Evolutionary conservation across 2,113 vertebrate genomes (phyloP), one percentile per base, ranked within the genome.

Genomic region (Oophaga pumilio): DNA sequence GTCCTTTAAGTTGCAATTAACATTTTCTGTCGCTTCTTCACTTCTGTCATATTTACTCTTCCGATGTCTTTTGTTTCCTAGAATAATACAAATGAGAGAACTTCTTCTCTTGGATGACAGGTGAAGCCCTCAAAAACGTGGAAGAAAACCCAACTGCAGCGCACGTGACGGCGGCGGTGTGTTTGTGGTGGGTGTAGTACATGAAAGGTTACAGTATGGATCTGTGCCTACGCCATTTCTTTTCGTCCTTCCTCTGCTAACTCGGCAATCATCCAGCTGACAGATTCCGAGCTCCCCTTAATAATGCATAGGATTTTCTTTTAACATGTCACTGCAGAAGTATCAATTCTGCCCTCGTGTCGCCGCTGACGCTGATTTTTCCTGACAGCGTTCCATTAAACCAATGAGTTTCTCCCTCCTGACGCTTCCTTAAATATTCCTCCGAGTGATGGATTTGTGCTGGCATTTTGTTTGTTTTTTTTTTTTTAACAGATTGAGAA

Each of bases 301-400:
- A 97, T 96, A 96, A 96, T 96, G 94, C 92, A 96, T 95, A 92
- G 92, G 92, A 93, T 95, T 96, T 95, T 96, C 94, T 96, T 96
- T 95, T 95, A 95, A 95, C 93, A 92, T 94, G 93, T 95, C 95
- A 96, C 93, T 94, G 91, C 91, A 94, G 92, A 95, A 95, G 93
- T 96, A 96, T 95, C 94, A 95, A 92, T 95, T 95, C 93, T 93
- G 93, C 93, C 93, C 92, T 91, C 86, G 90, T 95, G 94, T 94
- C 93, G 88, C 94, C 94, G 90, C 90, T 94, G 94, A 96, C 92
- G 93, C 91, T 96, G 93, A 96, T 95, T 94, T 94, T 91, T 91
- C 92, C 94, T 96, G 96, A 96, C 94, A 96, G 93, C 91, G 92
- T 94, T 95, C 95, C 95, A 96, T 97, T 96, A 96, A 96, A 95